Evolutionary conservation across 1,140 invertebrate genomes (phyloP).

Genomic region (Euglossa dilemma): DNA sequence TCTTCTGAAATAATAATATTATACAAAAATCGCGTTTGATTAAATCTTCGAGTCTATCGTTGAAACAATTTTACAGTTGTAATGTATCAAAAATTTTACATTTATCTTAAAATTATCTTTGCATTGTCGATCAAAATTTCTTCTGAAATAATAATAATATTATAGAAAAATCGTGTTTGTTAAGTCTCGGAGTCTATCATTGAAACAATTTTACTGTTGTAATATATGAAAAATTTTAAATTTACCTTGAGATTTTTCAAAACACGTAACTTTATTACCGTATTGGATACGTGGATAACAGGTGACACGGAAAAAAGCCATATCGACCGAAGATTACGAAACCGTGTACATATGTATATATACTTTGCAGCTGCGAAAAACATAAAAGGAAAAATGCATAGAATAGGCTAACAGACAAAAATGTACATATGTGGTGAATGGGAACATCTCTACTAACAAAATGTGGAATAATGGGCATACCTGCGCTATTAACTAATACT

Average conservation of each 20-base stretch:
- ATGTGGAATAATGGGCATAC: slow-evolving; percentile 14
- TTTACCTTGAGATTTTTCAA: neutral
- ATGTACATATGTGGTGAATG: slow-evolving; percentile 57
- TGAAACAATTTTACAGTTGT: too few species aligned
- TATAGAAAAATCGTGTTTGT: too few species aligned
- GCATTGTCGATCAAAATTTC: neutral
- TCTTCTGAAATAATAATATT: too few species aligned
- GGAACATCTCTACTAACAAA: slow-evolving; percentile 42
- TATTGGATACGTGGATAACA: neutral
- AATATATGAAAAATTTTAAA: neutral
- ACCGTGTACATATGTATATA: too few species aligned
- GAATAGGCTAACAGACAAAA: slow-evolving; percentile 4
- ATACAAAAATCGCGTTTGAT: too few species aligned
- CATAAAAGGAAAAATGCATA: neutral
- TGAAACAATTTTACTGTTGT: too few species aligned
- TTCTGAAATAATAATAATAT: too few species aligned
- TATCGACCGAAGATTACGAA: neutral
- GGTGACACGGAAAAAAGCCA: neutral
- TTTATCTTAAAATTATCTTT: too few species aligned
- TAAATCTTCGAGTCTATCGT: too few species aligned
- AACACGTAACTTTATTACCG: neutral
- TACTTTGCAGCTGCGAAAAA: neutral
- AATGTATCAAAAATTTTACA: too few species aligned
- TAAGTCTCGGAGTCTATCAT: too few species aligned
- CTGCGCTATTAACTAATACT: slow-evolving; percentile 17